Evolutionary conservation across 2,113 vertebrate species (phyloP), one percentile per base, ranked within the genome.

Genomic region (Ardeotis arabs): DNA sequence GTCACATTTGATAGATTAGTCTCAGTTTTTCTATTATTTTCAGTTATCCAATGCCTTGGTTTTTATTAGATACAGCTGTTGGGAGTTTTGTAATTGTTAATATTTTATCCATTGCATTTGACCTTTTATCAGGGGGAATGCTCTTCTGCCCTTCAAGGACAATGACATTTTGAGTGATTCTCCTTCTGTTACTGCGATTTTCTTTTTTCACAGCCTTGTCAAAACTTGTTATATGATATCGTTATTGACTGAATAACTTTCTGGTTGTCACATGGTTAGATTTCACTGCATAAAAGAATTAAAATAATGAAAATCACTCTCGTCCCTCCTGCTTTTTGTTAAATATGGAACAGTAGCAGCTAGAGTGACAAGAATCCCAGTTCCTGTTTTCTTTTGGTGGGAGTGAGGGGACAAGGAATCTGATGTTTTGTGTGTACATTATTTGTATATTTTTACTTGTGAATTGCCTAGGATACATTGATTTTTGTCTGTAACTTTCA

Each of bases 271-370:
- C 6, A 7, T 93, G 63, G 52, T 84, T 89, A 72, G 14, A 50
- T 94, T 92, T 95, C 53, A 84, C 41, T 93, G 47, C 45, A 64
- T 81, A 80, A 83, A 95, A 83, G 4, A 94, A 81, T 89, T 90
- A 88, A 78, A 96, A 94, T 96, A 75, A 87, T 87, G 35, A 93
- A 92, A 97, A 79, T 90, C 78, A 44, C 7, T 82, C 55, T 90
- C 1, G 0, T 89, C 21, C 9, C 83, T 84, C 27, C 28, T 53
- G 55, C 39, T 90, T 89, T 87, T 84, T 89, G 62, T 95, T 85
- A 56, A 87, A 63, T 90, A 47, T 45, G 41, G 93, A 76, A 67
- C 23, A 75, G 52, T 87, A 95, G 77, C 73, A 95, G 60, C 80
- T 87, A 85, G 37, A 73, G 62, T 94, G 55, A 66, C 79, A 92